Percentiles rank a stretch among this genome's conserved stretches.
phyloP scores from a whole-genome alignment of 2,113 vertebrate genomes.

The Hystrix cristata region DNA sequence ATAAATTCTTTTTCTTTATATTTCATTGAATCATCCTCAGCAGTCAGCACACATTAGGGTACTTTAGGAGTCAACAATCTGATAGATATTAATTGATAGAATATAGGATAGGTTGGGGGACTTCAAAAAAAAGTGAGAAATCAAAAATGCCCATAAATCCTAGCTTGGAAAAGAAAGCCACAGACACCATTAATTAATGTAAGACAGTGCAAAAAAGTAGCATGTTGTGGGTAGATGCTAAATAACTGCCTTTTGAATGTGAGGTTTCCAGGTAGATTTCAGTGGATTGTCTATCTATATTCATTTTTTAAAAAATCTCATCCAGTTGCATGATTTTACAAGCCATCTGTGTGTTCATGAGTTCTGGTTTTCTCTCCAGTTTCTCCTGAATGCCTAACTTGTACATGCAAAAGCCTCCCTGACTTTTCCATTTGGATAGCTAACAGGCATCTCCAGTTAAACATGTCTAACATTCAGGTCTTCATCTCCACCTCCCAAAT shows the following conservation, averaged over 20 bases:
- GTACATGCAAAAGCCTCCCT: not conserved
- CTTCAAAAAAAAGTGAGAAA: not conserved
- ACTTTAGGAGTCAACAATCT: not conserved
- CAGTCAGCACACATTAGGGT: not conserved
- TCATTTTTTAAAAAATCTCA: conserved; percentile 7
- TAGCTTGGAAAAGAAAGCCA: not conserved
- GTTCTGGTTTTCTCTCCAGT: not conserved
- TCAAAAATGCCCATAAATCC: not conserved
- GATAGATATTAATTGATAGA: not conserved
- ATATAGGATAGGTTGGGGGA: not conserved
- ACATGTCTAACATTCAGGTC: not conserved
- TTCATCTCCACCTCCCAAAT: not conserved
- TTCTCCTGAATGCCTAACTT: not conserved
- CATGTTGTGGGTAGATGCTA: not conserved
- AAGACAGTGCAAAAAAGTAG: not conserved
- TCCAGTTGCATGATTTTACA: not conserved
- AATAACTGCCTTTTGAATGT: not conserved
- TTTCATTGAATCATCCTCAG: not conserved
- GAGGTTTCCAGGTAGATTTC: not conserved
- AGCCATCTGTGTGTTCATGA: not conserved
- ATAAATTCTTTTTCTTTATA: not conserved
- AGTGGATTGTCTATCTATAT: not conserved
- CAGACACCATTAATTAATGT: not conserved
- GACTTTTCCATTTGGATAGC: not conserved
- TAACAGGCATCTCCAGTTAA: not conserved